Evolutionary conservation across 2,797 vertebrate genomes (phyloP).

Genomic region (Todus mexicanus): DNA sequence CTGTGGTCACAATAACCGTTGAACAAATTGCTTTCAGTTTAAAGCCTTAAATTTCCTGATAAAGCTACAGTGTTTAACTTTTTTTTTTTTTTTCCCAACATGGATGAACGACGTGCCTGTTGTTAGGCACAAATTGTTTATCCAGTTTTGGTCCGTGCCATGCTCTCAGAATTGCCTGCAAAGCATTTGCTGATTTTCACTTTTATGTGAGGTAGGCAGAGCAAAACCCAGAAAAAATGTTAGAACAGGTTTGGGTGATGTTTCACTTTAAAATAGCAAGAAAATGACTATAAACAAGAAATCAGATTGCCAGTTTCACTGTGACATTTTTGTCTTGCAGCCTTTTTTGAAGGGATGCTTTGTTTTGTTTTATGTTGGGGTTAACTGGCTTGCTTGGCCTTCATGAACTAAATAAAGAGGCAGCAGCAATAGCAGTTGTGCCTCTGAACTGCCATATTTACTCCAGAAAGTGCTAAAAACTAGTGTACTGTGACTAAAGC

Average conservation of each 20-base stretch:
- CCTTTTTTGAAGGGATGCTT: not conserved
- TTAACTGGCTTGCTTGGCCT: not conserved
- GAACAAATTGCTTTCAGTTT: slow-evolving; percentile 75
- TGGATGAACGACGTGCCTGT: not conserved
- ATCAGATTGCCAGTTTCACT: not conserved
- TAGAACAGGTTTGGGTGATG: not conserved
- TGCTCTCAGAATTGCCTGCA: slow-evolving; percentile 2
- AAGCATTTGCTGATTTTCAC: not conserved
- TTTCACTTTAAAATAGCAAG: not conserved
- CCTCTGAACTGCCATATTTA: not conserved
- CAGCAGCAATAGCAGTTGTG: not conserved
- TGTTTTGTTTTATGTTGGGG: not conserved
- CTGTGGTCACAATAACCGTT: slow-evolving; percentile 63
- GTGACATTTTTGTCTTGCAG: not conserved
- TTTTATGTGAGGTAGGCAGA: not conserved
- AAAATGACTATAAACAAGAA: not conserved
- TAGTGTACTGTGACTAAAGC: not conserved
- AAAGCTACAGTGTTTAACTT: slow-evolving; percentile 40
- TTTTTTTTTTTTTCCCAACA: not conserved
- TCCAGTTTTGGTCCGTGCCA: not conserved
- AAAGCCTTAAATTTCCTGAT: slow-evolving; percentile 67
- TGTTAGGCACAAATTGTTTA: slow-evolving; percentile 12
- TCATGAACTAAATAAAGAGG: not conserved
- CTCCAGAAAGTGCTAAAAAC: not conserved
- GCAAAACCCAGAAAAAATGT: not conserved